phyloP scores from a whole-genome alignment of 2,797 vertebrate genomes.

The Lutjanus campechanus region DNA sequence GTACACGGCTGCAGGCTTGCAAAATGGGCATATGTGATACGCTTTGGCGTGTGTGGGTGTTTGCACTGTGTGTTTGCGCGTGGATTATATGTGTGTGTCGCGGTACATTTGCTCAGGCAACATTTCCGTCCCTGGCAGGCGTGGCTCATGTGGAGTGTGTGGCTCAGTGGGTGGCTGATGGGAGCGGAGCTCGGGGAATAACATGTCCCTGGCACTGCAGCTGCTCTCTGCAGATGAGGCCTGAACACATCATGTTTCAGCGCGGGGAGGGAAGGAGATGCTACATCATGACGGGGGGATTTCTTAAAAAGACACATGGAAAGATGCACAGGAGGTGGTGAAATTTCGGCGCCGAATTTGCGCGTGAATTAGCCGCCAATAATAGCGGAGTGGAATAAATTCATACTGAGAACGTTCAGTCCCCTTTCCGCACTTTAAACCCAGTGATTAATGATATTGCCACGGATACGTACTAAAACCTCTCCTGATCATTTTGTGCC shows the following conservation, averaged over 20 bases:
- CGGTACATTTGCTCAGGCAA: slow-evolving; percentile 46
- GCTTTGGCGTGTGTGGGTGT: slow-evolving; percentile 37
- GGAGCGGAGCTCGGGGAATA: slow-evolving; percentile 58
- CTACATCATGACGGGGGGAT: slow-evolving; percentile 28
- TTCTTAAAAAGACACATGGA: slow-evolving; percentile 45
- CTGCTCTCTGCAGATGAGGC: slow-evolving; percentile 69
- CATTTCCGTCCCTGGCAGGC: slow-evolving; percentile 54
- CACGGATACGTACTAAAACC: slow-evolving; percentile 18
- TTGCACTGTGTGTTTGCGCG: slow-evolving; percentile 19
- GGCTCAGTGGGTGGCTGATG: slow-evolving; percentile 76
- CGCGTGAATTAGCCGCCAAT: slow-evolving; percentile 45
- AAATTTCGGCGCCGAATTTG: slow-evolving; percentile 12
- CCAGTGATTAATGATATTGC: slow-evolving; percentile 50
- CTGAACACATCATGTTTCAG: slow-evolving; percentile 32
- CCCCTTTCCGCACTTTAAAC: slow-evolving; percentile 10
- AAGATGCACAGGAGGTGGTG: slow-evolving; percentile 14
- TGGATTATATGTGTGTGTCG: slow-evolving; percentile 33
- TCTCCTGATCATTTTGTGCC: slow-evolving; percentile 24
- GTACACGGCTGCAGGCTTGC: slow-evolving; percentile 17
- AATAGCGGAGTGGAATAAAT: slow-evolving; percentile 45
- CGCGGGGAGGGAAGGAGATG: slow-evolving; percentile 15
- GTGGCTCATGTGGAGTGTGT: slow-evolving; percentile 47
- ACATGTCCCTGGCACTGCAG: slow-evolving; percentile 58
- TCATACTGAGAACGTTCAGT: slow-evolving; percentile 3
- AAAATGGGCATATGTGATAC: slow-evolving; percentile 24